Evolutionary conservation across 2,113 vertebrate species (phyloP).

Genomic region (Gambusia holbrooki): DNA sequence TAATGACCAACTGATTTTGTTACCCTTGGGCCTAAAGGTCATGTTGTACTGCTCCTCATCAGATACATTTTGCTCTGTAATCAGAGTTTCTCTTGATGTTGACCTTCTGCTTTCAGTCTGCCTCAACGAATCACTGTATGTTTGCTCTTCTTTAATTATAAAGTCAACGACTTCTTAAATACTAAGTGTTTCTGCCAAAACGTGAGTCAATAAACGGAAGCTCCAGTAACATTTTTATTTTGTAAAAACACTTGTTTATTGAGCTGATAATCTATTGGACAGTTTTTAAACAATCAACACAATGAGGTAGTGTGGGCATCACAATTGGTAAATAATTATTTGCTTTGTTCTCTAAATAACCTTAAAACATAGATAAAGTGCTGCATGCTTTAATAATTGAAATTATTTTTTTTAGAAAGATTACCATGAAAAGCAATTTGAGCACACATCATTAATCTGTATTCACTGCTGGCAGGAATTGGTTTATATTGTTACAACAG

Average conservation of each 20-base stretch:
- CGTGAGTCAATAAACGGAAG: background rate
- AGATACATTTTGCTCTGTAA: background rate
- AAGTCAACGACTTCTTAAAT: background rate
- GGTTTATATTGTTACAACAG: constrained; percentile 12
- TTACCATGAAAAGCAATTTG: too few species aligned
- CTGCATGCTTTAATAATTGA: too few species aligned
- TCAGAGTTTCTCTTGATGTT: background rate
- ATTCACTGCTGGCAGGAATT: constrained; percentile 6
- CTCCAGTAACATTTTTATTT: background rate
- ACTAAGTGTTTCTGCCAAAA: background rate
- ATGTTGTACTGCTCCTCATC: background rate
- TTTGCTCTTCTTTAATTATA: background rate
- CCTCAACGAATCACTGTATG: background rate
- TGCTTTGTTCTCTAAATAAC: too few species aligned
- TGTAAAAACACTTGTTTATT: background rate
- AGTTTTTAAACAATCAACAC: too few species aligned
- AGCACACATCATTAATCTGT: too few species aligned
- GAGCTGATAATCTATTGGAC: too few species aligned
- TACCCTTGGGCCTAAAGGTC: background rate
- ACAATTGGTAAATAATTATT: too few species aligned
- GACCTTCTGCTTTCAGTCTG: background rate
- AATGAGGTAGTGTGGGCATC: too few species aligned
- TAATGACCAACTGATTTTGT: background rate
- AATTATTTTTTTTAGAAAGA: too few species aligned
- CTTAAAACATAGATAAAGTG: too few species aligned